These are phyloP conservation scores for Lacerta agilis DNA, from an alignment of 2,797 vertebrate species.

Conservation along the genomic window DNA sequence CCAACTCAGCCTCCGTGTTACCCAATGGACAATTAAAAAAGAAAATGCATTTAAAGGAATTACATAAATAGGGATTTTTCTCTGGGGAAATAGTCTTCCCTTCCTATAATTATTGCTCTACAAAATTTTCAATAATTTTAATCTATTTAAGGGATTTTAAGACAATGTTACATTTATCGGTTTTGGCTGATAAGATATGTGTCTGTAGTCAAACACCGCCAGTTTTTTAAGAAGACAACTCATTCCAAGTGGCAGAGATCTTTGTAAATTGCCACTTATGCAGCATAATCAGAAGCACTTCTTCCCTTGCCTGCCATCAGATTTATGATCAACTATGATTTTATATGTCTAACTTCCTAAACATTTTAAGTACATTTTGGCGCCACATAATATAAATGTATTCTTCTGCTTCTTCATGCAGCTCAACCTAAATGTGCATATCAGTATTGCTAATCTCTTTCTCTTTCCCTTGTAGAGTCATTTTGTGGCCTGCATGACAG, in stretches of 20 bases:
- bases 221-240: background rate
- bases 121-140: background rate
- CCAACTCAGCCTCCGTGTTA: background rate
- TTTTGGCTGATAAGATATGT: background rate
- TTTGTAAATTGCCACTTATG: background rate
- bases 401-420: background rate
- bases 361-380: background rate
- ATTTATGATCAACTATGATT: constrained; percentile 7
- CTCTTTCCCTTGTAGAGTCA: constrained; percentile 84
- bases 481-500: constrained; percentile 97
- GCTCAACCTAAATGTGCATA: background rate
- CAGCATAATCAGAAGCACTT: background rate
- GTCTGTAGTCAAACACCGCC: background rate
- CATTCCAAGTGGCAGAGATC: background rate
- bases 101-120: background rate
- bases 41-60: background rate
- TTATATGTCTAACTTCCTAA: constrained; percentile 22
- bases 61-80: background rate
- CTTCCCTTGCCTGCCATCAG: background rate
- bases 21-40: background rate
- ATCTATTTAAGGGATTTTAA: background rate
- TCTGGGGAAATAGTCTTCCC: background rate
- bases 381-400: fast-evolving
- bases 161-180: background rate
- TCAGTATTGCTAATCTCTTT: constrained; percentile 22